Evolutionary conservation across 2,113 vertebrate species (phyloP).

Genomic region (Scolopax mira): DNA sequence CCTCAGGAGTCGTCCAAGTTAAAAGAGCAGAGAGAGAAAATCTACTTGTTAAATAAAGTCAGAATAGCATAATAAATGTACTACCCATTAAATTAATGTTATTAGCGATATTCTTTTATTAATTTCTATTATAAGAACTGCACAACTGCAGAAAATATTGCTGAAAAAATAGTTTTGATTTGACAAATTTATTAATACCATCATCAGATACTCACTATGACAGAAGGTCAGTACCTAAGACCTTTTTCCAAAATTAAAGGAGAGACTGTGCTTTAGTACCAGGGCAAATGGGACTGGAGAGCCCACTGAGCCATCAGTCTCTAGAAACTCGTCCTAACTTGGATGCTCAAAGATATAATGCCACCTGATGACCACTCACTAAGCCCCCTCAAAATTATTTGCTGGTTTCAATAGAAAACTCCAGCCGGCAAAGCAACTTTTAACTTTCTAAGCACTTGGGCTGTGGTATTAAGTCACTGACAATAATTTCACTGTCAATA

Average conservation of each 20-base stretch:
- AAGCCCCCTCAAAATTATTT: neutral
- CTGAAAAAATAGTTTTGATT: neutral
- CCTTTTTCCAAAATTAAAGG: neutral
- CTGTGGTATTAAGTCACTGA: neutral
- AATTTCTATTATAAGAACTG: neutral
- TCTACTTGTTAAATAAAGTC: neutral
- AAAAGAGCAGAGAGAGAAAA: slow-evolving; percentile 11
- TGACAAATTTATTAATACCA: neutral
- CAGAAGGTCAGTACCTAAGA: neutral
- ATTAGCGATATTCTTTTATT: neutral
- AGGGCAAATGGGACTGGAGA: neutral
- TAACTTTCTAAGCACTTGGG: neutral
- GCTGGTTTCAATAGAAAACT: neutral
- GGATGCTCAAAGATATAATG: neutral
- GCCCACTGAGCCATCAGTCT: neutral
- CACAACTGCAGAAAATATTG: neutral
- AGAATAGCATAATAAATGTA: neutral
- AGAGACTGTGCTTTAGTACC: neutral
- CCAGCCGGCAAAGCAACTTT: neutral
- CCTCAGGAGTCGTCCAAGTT: neutral
- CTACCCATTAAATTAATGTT: neutral
- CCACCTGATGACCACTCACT: neutral
- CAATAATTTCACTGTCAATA: neutral
- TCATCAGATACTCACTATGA: neutral
- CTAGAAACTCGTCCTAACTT: neutral